phyloP scores from a whole-genome alignment of 2,797 vertebrate genomes.

The Bovichtus diacanthus region DNA sequence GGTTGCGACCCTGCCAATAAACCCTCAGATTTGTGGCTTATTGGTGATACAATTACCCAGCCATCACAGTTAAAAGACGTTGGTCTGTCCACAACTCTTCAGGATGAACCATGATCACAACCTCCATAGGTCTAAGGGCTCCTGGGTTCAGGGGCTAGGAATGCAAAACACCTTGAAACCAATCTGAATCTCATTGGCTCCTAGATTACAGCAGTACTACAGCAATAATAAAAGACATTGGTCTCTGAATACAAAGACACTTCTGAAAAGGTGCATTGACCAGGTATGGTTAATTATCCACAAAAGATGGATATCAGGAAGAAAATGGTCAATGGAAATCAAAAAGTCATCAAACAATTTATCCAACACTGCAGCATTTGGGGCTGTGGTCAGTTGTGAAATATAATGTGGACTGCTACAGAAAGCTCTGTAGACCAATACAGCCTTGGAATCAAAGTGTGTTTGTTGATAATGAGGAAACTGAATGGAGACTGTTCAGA shows the following conservation, averaged over 20 bases:
- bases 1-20: not conserved
- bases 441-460: not conserved
- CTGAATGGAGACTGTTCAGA: not conserved
- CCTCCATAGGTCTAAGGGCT: not conserved
- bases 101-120: not conserved
- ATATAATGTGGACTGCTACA: not conserved
- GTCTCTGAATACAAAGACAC: not conserved
- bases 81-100: not conserved
- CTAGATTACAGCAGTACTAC: not conserved
- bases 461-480: not conserved
- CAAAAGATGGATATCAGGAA: not conserved
- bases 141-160: constrained; percentile 13
- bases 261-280: not conserved
- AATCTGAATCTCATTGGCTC: constrained; percentile 6
- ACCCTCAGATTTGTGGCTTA: not conserved
- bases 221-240: not conserved
- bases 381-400: not conserved
- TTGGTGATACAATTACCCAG: not conserved
- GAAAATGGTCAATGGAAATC: not conserved
- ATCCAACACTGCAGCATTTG: not conserved
- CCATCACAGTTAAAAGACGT: not conserved
- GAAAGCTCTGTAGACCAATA: not conserved
- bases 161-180: constrained; percentile 4
- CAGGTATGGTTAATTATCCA: not conserved
- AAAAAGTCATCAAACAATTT: not conserved